These are phyloP conservation scores for Tadarida brasiliensis DNA, from an alignment of 2,797 vertebrate species.

Conservation along the genomic window DNA sequence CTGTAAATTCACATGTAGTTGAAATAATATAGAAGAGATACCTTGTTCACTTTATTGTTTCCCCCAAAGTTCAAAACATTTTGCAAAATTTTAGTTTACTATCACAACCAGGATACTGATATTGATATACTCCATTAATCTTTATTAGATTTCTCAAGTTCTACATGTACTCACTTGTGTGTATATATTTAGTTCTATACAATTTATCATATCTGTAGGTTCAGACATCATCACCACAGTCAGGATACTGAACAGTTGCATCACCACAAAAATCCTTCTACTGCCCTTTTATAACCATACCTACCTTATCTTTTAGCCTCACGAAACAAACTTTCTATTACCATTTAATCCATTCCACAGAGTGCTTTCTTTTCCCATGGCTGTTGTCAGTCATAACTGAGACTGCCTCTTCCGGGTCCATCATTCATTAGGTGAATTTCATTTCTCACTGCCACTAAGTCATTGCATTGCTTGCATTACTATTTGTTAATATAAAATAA, in stretches of 20 bases:
- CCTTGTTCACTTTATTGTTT: constrained; percentile 15
- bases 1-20: background rate
- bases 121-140: background rate
- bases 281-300: background rate
- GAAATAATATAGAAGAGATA: background rate
- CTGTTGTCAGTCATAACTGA: constrained; percentile 19
- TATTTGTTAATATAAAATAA: constrained; percentile 51
- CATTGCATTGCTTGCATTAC: constrained; percentile 42
- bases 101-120: background rate
- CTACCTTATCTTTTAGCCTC: background rate
- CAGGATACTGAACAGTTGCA: background rate
- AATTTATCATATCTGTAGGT: background rate
- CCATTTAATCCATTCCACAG: background rate
- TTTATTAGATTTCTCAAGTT: background rate
- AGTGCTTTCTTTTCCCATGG: constrained; percentile 6
- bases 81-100: background rate
- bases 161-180: background rate
- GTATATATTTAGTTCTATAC: background rate
- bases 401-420: background rate
- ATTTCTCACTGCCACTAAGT: constrained; percentile 36
- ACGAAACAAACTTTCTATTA: constrained; percentile 23
- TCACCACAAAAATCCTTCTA: background rate
- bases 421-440: constrained; percentile 28
- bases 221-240: background rate
- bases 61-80: background rate